Evolutionary conservation across 2,797 vertebrate species (phyloP).

Genomic region (Malurus leucopterus): DNA sequence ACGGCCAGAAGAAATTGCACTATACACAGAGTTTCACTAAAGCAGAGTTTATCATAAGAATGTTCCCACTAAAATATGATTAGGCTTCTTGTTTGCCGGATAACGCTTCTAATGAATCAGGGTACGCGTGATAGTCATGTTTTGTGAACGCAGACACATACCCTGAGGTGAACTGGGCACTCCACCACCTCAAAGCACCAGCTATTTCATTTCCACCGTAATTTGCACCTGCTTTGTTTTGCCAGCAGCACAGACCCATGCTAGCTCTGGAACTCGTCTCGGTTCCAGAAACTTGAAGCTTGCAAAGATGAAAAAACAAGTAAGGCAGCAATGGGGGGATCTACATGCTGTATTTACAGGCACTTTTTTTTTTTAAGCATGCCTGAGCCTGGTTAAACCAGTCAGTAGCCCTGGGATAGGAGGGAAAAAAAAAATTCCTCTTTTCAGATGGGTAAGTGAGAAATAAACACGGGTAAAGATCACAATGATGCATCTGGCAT

Average conservation of each 20-base stretch:
- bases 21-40: conserved; percentile 71
- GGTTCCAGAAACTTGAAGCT: conserved; percentile 54
- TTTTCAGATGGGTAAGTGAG: neutral
- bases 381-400: neutral
- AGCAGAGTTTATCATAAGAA: conserved; percentile 76
- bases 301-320: conserved; percentile 46
- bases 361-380: neutral
- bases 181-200: conserved; percentile 69
- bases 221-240: conserved; percentile 82
- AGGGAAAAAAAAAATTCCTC: neutral
- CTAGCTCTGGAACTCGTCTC: conserved; percentile 66
- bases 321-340: neutral
- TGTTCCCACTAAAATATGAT: conserved; percentile 75
- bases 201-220: conserved; percentile 72
- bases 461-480: neutral
- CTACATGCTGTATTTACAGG: neutral
- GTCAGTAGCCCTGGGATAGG: neutral
- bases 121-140: conserved; percentile 71
- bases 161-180: conserved; percentile 77
- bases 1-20: conserved; percentile 73
- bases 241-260: conserved; percentile 75
- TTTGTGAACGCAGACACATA: conserved; percentile 71
- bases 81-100: conserved; percentile 76
- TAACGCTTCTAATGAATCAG: conserved; percentile 77
- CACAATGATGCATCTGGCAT: neutral